A percentile compares a stretch with the other conserved stretches of the same genome.
Conservation (phyloP, 2,888 invertebrate species). For the Melieria omissa region DNA sequence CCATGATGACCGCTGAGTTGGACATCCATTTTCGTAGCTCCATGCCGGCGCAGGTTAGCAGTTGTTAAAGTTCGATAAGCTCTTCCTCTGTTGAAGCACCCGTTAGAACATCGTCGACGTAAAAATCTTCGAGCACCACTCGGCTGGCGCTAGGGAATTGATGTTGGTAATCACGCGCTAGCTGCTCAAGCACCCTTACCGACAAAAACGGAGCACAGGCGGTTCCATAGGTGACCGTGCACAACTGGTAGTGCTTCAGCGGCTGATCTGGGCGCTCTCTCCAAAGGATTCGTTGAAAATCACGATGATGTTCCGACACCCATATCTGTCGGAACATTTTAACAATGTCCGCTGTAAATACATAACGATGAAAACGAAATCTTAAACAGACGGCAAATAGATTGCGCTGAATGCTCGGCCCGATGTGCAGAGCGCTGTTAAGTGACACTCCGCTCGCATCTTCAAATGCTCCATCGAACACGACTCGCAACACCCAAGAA, state of each 20-base stretch:
- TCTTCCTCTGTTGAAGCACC: constrained; percentile 34
- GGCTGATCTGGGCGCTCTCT: constrained; percentile 19
- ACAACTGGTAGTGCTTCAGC: constrained; percentile 37
- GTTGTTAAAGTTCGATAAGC: too few species aligned
- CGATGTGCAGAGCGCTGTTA: constrained; percentile 30
- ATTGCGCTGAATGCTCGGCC: constrained; percentile 29
- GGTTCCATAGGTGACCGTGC: constrained; percentile 43
- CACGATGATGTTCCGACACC: constrained; percentile 33
- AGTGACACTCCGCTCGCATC: constrained; percentile 18
- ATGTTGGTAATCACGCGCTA: constrained; percentile 33
- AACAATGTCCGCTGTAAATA: constrained; percentile 30
- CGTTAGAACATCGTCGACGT: constrained; percentile 42
- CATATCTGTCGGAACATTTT: constrained; percentile 41
- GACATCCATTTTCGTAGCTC: constrained; percentile 23
- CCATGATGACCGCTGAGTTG: background rate
- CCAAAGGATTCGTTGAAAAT: constrained; percentile 43
- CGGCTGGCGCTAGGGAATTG: constrained; percentile 34
- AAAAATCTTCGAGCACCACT: constrained; percentile 39
- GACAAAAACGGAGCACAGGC: constrained; percentile 40
- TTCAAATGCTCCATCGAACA: constrained; percentile 36
- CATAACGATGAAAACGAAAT: constrained; percentile 27
- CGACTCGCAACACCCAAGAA: constrained; percentile 37
- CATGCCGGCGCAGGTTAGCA: background rate
- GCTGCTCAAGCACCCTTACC: constrained; percentile 40
- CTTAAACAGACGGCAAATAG: constrained; percentile 28